Base-by-base conservation (phyloP, 2,113 vertebrate genomes). In the Paratilapia polleni region DNA sequence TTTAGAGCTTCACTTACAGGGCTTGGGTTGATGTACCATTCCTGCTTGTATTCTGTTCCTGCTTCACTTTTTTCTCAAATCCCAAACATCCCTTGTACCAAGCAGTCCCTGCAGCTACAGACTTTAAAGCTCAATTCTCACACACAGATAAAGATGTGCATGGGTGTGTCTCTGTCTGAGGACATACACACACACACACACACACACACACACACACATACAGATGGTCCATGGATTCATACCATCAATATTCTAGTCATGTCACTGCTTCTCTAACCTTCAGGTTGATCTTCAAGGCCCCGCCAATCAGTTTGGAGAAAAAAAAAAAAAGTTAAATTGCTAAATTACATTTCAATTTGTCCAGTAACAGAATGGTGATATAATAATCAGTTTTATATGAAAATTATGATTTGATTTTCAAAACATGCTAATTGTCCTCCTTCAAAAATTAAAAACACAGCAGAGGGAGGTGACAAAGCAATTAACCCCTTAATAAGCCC, bases 401-500 rank as follows among this genome's bases (percentile, higher is more conserved):
- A 85, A 68, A 11, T 19, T 34, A 49, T 85, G 22, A 34, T 80
- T 82, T 87, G 58, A 78, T 78, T 87, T 74, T 52, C 26, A 38
- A 38, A 1, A 52, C 22, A 34, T n/a, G 1, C 28, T 75, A 75
- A 76, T 79, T 79, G 81, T 24, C 28, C 31, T 11, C 26, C 22
- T 52, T 81, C 56, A 22, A 74, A 88, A 81, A 78, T 64, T 54
- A 24, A 81, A 75, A 85, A 68, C 63, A 59, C 56, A 80, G 68
- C 66, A 66, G 81, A 66, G 59, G 81, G 61, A 86, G 83, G 78
- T 86, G 85, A 81, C 74, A 49, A 38, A 70, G 62, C 36, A 76
- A 89, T 89, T 85, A 89, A 91, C 85, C 74, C 78, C 43, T 73
- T 80, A 80, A 84, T 79, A 83, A 59, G 66, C 77, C 82, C 90